Evolutionary conservation across 2,888 invertebrate genomes (phyloP).

Genomic region (Patella depressa): DNA sequence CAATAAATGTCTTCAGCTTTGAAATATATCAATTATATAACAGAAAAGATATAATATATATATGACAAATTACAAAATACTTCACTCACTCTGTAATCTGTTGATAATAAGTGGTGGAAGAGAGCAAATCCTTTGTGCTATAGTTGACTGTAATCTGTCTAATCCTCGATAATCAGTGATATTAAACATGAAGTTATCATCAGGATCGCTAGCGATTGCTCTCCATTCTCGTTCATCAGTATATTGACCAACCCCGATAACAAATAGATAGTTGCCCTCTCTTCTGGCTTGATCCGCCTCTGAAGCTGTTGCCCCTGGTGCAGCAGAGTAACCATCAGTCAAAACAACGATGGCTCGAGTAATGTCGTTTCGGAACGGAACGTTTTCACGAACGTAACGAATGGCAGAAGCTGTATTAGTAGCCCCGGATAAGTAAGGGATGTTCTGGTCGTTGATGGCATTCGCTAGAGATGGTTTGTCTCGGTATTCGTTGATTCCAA

Average conservation of each 20-base stretch:
- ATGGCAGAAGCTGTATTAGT: slow-evolving; percentile 42
- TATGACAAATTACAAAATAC: not conserved
- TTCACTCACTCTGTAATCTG: not conserved
- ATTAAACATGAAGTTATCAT: slow-evolving; percentile 60
- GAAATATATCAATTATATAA: too few species aligned
- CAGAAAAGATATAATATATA: not conserved
- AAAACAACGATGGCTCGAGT: slow-evolving; percentile 42
- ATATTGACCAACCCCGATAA: slow-evolving; percentile 64
- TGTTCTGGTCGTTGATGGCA: slow-evolving; percentile 30
- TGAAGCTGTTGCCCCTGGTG: slow-evolving; percentile 27
- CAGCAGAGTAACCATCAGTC: slow-evolving; percentile 40
- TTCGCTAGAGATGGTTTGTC: slow-evolving; percentile 38
- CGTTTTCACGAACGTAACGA: slow-evolving; percentile 29
- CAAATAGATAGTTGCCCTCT: slow-evolving; percentile 61
- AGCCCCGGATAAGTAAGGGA: slow-evolving; percentile 41
- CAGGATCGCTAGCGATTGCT: slow-evolving; percentile 62
- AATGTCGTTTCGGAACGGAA: slow-evolving; percentile 27
- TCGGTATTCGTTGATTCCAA: slow-evolving; percentile 41
- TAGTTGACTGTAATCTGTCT: slow-evolving; percentile 36
- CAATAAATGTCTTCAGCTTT: too few species aligned
- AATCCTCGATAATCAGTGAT: slow-evolving; percentile 59
- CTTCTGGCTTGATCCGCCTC: slow-evolving; percentile 36
- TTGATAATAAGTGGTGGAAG: slow-evolving; percentile 37
- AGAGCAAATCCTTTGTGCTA: slow-evolving; percentile 33
- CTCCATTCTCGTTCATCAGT: slow-evolving; percentile 58